Conservation (phyloP, 2,888 invertebrate genomes). For the Malthinus flaveolus region DNA sequence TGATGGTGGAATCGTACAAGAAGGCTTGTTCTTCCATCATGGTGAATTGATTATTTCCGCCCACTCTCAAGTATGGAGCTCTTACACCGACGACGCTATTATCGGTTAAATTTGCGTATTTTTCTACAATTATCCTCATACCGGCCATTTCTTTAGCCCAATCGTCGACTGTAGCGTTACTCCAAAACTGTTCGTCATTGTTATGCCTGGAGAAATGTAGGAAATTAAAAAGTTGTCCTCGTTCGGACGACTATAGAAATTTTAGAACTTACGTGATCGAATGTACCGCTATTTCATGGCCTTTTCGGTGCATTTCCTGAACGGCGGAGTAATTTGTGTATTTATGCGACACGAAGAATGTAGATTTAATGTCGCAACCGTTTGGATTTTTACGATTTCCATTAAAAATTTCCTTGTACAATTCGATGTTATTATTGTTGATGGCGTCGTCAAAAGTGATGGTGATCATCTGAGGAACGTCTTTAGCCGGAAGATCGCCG, state of each 20-base stretch:
- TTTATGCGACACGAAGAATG: conserved; percentile 91
- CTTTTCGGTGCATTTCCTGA: conserved; percentile 87
- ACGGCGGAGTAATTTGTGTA: conserved; percentile 93
- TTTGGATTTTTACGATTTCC: conserved; percentile 89
- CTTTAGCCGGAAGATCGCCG: conserved; percentile 79
- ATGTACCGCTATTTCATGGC: conserved; percentile 92
- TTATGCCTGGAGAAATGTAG: conserved; percentile 68
- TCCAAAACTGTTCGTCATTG: conserved; percentile 91
- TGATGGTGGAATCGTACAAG: conserved; percentile 93
- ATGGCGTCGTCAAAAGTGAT: conserved; percentile 94
- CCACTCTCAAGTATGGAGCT: conserved; percentile 87
- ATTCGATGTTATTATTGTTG: conserved; percentile 92
- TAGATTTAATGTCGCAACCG: conserved; percentile 90
- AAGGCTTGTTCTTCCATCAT: conserved; percentile 98
- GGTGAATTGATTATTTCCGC: conserved; percentile 94
- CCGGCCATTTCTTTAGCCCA: conserved; percentile 97
- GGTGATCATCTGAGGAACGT: conserved; percentile 93
- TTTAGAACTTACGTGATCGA: conserved; percentile 80
- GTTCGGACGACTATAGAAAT: conserved; percentile 1
- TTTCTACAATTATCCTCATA: conserved; percentile 87
- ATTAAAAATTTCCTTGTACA: conserved; percentile 91
- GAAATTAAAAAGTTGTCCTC: conserved; percentile 10
- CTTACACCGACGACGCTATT: conserved; percentile 90
- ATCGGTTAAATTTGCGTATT: conserved; percentile 86
- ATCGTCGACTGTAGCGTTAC: conserved; percentile 86